Base-by-base conservation (phyloP, 2,797 vertebrate species). In the Sebastes oblongus region DNA sequence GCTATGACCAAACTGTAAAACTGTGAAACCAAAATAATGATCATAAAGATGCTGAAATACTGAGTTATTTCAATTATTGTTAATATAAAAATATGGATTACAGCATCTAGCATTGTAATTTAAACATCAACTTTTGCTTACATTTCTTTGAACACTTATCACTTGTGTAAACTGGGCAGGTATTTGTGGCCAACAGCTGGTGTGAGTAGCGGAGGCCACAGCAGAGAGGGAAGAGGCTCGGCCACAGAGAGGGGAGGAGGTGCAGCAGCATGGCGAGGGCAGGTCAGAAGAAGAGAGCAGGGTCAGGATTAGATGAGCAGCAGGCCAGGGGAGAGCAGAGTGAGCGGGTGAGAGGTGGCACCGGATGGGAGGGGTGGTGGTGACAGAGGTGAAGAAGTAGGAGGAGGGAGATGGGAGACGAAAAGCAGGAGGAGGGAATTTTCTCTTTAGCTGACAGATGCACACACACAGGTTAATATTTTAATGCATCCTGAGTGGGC, bases 401-500 rank as follows among this genome's bases (percentile, higher is more conserved):
- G 67, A 64, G 54, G 54, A 59, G 42, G 32, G 22, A 1, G 61
- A 34, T 20, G 39, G 67, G 25, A 55, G 30, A n/a, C 14, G 54
- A 29, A 22, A 12, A 74, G n/a, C 20, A 54, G 58, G 72, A 59
- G 56, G 71, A 71, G 54, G 42, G 67, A 60, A 25, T 60, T 56
- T 50, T 72, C 16, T 65, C 32, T 39, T 50, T 30, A 36, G 18
- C 61, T 29, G 75, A 82, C 81, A 81, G 72, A 60, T 36, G 30
- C 72, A 83, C 52, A 61, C 55, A 25, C 27, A 54, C 36, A 36
- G 29, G 64, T 82, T 78, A 34, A 80, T 76, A 75, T 83, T 70
- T 84, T 25, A 64, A 71, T 60, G 25, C 75, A 67, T 39, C 73
- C 72, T 55, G 22, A 42, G 42, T 74, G 36, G 25, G 36, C 24